phyloP scores from a whole-genome alignment of 2,113 vertebrate species.

The Taurulus bubalis region DNA sequence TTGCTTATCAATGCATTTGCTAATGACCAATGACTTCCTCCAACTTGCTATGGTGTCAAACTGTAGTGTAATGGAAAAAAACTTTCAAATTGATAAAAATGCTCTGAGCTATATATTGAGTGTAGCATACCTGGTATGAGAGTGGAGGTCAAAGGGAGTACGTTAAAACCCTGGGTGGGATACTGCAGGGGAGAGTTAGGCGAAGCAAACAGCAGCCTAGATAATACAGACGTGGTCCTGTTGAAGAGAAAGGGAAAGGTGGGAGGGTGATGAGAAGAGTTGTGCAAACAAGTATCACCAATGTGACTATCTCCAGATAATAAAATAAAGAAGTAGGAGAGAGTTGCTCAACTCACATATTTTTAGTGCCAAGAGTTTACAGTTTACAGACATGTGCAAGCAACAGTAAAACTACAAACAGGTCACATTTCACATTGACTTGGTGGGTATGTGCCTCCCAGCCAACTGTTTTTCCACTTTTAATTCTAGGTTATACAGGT shows the following conservation, averaged over 20 bases:
- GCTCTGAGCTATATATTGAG: not conserved
- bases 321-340: no score
- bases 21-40: not conserved
- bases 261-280: not conserved
- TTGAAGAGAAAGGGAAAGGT: not conserved
- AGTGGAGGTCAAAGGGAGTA: constrained; percentile 45
- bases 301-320: no score
- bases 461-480: no score
- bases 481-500: not conserved
- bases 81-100: not conserved
- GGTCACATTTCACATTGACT: not conserved
- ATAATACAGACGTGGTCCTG: constrained; percentile 45
- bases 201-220: constrained; percentile 47
- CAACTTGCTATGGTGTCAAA: not conserved
- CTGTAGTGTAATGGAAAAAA: not conserved
- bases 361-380: no score
- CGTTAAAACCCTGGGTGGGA: constrained; percentile 65
- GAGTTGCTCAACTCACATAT: no score
- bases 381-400: not conserved
- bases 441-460: no score
- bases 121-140: constrained; percentile 58
- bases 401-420: not conserved
- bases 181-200: constrained; percentile 73
- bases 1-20: not conserved
- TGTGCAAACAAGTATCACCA: not conserved